Conservation (phyloP, 1,140 invertebrate genomes). For the Cotesia vestalis region DNA sequence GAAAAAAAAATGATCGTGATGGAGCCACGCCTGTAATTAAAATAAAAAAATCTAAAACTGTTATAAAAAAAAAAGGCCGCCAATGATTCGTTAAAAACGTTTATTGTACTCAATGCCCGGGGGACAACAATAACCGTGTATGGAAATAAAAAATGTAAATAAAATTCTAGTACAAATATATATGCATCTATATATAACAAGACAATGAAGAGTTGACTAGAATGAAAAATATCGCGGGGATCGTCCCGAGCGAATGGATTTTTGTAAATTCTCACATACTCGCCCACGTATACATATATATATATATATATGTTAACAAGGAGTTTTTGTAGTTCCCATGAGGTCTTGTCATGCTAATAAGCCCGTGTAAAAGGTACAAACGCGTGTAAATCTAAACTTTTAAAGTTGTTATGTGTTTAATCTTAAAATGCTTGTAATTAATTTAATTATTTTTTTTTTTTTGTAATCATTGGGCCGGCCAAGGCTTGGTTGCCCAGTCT, state of each 20-base stretch:
- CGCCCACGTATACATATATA: conserved; percentile 4
- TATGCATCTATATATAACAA: no score
- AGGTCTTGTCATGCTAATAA: conserved; percentile 30
- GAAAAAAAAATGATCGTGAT: no score
- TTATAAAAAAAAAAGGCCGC: no score
- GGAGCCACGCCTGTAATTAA: no score
- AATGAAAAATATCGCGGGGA: background rate
- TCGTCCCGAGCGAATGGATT: background rate
- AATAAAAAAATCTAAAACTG: no score
- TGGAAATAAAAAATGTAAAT: background rate
- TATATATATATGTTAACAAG: background rate
- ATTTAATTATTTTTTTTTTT: background rate
- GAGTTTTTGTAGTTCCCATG: conserved; percentile 18
- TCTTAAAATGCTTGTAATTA: background rate
- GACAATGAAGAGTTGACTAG: conserved; percentile 1
- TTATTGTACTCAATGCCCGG: no score
- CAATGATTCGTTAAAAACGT: no score
- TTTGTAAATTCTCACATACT: background rate
- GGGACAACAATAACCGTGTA: no score
- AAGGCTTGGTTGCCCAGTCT: no score
- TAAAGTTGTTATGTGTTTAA: background rate
- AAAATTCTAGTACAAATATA: no score
- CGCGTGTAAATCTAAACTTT: conserved; percentile 8
- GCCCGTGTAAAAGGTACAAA: conserved; percentile 6
- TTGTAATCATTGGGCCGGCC: no score